phyloP scores from a whole-genome alignment of 2,888 invertebrate species.

The Epinotia demarniana region DNA sequence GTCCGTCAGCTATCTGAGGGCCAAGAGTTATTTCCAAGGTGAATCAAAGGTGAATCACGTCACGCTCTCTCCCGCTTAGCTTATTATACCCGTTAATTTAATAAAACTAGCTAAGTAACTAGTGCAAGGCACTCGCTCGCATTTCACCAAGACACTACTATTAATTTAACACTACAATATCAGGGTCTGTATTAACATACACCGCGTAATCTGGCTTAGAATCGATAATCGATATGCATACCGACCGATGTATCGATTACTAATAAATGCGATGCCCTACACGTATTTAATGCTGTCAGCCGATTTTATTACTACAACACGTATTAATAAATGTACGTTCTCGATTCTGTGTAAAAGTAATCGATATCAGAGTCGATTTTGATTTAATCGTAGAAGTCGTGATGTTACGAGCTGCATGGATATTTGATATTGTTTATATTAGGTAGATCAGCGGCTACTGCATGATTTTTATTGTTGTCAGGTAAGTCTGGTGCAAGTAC shows the following conservation, averaged over 20 bases:
- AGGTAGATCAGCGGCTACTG: conserved; percentile 15
- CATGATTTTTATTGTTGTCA: background rate
- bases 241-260: conserved; percentile 80
- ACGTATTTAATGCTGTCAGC: conserved; percentile 78
- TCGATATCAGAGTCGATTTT: conserved; percentile 65
- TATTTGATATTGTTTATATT: conserved; percentile 22
- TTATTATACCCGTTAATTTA: background rate
- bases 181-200: conserved; percentile 53
- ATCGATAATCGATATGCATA: conserved; percentile 66
- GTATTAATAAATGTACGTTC: conserved; percentile 65
- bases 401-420: conserved; percentile 18
- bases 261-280: conserved; percentile 76
- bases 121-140: conserved; percentile 25
- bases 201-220: conserved; percentile 67
- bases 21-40: conserved; percentile 99
- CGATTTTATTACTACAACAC: conserved; percentile 68
- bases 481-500: background rate
- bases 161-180: conserved; percentile 40
- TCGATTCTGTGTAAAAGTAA: conserved; percentile 58
- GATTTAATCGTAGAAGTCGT: conserved; percentile 56
- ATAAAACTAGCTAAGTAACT: conserved; percentile 17
- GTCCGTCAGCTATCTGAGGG: conserved; percentile 98
- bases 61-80: background rate
- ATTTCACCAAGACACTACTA: conserved; percentile 30
- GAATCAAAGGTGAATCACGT: conserved; percentile 88